These are phyloP conservation scores for Pentamera pediparva DNA, from an alignment of 53 echinoderm and acorn worm species.

Conservation along the genomic window DNA sequence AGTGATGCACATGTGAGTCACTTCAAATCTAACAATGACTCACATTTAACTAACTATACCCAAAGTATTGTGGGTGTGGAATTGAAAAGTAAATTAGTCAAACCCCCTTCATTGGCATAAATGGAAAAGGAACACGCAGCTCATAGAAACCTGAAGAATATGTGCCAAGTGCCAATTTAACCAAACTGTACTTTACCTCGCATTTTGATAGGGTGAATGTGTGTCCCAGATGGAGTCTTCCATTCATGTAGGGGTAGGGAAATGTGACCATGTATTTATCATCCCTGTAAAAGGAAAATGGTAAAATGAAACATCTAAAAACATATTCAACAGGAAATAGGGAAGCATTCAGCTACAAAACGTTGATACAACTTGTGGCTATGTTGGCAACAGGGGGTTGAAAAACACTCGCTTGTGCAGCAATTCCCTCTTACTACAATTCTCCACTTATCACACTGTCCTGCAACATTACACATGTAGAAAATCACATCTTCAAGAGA, in stretches of 20 bases:
- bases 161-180: neutral
- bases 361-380: neutral
- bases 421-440: too few relatives aligned
- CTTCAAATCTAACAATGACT: neutral
- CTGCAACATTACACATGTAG: too few relatives aligned
- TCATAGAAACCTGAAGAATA: too few relatives aligned
- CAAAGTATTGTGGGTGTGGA: too few relatives aligned
- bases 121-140: too few relatives aligned
- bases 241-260: constrained; percentile 99
- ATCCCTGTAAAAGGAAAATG: constrained; percentile 51
- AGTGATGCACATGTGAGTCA: neutral
- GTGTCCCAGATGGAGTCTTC: constrained; percentile 89
- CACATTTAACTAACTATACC: too few relatives aligned
- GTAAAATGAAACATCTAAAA: constrained; percentile 4
- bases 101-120: too few relatives aligned
- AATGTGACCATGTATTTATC: constrained; percentile 94
- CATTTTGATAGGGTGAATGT: constrained; percentile 97
- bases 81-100: too few relatives aligned
- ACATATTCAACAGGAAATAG: neutral
- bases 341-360: neutral
- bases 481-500: too few relatives aligned
- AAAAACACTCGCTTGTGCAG: too few relatives aligned
- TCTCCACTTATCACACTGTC: too few relatives aligned
- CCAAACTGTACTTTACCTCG: constrained; percentile 52
- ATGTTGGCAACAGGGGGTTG: neutral